phyloP scores from a whole-genome alignment of 2,113 vertebrate genomes.

The Hemichromis elongatus region DNA sequence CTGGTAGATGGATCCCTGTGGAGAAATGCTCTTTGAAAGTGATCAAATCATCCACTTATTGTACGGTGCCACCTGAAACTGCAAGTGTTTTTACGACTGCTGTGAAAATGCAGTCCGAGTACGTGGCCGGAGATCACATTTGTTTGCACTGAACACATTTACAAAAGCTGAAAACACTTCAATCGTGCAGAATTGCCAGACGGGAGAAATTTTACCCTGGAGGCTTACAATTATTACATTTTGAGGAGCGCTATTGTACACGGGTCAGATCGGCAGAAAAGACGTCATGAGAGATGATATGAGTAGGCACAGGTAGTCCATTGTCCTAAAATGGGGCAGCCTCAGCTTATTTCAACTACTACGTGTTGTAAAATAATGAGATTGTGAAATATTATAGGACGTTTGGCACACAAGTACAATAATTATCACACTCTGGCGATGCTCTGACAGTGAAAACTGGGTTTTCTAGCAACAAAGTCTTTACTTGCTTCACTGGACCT shows the following conservation, averaged over 20 bases:
- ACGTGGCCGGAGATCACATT: neutral
- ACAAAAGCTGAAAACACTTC: neutral
- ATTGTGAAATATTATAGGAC: neutral
- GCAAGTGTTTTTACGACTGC: slow-evolving; percentile 47
- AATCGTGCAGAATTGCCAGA: neutral
- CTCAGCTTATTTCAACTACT: neutral
- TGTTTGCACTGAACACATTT: neutral
- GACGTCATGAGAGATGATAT: neutral
- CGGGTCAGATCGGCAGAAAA: neutral
- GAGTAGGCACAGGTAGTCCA: neutral
- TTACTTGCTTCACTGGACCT: slow-evolving; percentile 37
- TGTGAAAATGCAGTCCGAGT: neutral
- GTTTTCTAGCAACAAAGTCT: neutral
- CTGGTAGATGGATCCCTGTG: neutral
- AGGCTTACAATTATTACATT: neutral
- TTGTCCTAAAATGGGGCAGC: neutral
- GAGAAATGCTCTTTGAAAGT: neutral
- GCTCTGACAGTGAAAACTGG: neutral
- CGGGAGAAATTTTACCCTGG: neutral
- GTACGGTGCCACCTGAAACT: slow-evolving; percentile 47
- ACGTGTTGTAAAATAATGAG: neutral
- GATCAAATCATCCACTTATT: slow-evolving; percentile 5
- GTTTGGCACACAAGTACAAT: neutral
- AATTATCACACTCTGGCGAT: neutral
- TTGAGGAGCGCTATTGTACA: neutral